Conservation (phyloP, 1,140 invertebrate genomes). For the Diachasma alloeum region DNA sequence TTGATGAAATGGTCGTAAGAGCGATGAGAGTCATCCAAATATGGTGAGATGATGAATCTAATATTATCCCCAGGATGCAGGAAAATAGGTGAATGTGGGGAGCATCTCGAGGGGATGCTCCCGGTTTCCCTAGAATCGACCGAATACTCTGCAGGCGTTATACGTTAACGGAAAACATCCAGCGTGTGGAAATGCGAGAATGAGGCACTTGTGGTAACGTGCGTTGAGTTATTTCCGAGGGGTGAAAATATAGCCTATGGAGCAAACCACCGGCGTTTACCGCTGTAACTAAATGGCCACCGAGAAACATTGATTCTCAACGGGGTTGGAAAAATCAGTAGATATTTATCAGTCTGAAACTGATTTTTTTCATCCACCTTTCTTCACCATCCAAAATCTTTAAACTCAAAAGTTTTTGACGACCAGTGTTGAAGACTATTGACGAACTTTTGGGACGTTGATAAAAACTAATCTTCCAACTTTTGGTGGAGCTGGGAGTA, state of each 20-base stretch:
- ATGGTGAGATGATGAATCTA: slow-evolving; percentile 48
- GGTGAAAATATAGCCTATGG: neutral
- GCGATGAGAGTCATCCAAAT: slow-evolving; percentile 29
- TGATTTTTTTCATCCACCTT: neutral
- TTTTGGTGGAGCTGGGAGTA: neutral
- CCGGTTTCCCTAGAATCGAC: slow-evolving; percentile 22
- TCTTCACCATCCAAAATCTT: neutral
- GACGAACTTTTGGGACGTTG: neutral
- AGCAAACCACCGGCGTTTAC: neutral
- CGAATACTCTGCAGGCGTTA: neutral
- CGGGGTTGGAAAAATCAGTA: neutral
- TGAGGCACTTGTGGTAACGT: neutral
- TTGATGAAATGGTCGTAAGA: neutral
- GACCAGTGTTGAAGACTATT: neutral
- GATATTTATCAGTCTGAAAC: neutral
- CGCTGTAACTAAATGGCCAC: neutral
- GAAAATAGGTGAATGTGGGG: neutral
- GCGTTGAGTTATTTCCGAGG: neutral
- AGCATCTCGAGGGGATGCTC: slow-evolving; percentile 37
- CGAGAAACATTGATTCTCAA: neutral
- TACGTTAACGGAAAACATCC: neutral
- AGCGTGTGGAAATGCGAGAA: neutral
- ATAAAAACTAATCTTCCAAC: slow-evolving; percentile 23
- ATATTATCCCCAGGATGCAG: slow-evolving; percentile 27
- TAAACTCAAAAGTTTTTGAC: neutral